Evolutionary conservation across 2,797 vertebrate species (phyloP), one percentile per base, ranked within the genome.

Genomic region (Graptemys geographica): DNA sequence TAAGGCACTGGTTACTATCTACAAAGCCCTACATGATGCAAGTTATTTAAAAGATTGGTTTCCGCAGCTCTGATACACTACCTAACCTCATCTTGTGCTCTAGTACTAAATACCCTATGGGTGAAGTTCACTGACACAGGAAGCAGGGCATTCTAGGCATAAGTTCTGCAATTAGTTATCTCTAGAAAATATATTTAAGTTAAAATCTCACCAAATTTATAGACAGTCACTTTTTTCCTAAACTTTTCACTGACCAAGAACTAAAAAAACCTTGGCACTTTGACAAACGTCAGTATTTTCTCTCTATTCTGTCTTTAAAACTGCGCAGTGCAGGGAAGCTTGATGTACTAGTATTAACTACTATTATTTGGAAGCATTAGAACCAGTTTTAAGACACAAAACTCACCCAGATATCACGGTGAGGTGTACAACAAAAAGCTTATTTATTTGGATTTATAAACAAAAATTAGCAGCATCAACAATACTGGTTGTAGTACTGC

Each of bases 261-360:
- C 12, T 79, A 1, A 89, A 95, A 95, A 91, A 78, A 3, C 7
- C 53, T 28, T 33, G 41, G 72, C 47, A 37, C 6, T 82, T 80
- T 82, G 84, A 86, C 89, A 88, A 33, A 78, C 7, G 23, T 87
- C 87, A 91, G 31, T 89, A 91, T 90, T 89, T 93, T 88, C 56
- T 88, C n/a, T 15, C 62, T n/a, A 21, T 56, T 94, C 81, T 90
- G 65, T 92, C 0, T 0, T 90, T 80, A 88, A 92, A 91, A 90
- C 5, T 87, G 31, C 7, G 72, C 23, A 52, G 57, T 6, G 28
- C 49, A 82, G 33, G 91, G 16, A 65, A 94, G 92, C 78, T 16
- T 78, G 1, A 78, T 69, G 74, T 62, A 62, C 31, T 62, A 62
- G 59, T 62, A 62, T 62, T 72, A 72, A 41, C 9, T 41, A 37